Conservation (phyloP, 2,113 vertebrate species). For the Eulacestoma nigropectus region DNA sequence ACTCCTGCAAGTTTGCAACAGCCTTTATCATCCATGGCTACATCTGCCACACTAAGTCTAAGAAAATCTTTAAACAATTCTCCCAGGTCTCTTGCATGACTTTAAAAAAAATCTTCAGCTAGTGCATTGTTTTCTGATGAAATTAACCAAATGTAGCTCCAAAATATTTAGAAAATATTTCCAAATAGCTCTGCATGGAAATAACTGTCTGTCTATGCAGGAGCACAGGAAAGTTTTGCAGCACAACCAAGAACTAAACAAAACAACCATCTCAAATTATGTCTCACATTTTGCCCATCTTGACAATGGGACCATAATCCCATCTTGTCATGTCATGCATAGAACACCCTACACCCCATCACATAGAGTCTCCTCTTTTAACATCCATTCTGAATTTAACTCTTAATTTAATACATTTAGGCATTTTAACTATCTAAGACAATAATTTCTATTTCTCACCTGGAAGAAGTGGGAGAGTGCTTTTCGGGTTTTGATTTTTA, state of each 20-base stretch:
- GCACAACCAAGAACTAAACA: background rate
- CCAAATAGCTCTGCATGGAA: background rate
- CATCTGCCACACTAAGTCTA: background rate
- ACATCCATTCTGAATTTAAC: background rate
- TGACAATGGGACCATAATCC: background rate
- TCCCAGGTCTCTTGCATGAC: background rate
- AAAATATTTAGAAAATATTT: background rate
- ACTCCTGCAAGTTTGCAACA: background rate
- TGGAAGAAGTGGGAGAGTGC: background rate
- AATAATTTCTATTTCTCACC: background rate
- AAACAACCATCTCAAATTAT: background rate
- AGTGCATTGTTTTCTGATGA: background rate
- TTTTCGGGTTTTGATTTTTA: background rate
- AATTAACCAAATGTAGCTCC: background rate
- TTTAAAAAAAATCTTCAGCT: background rate
- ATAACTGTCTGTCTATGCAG: fast-evolving
- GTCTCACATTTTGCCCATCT: background rate
- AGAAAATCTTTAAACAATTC: background rate
- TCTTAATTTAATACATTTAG: background rate
- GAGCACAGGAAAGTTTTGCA: background rate
- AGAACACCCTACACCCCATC: background rate
- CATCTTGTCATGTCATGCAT: fast-evolving
- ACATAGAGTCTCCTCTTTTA: background rate
- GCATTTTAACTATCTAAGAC: background rate
- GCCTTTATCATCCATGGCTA: background rate